Percentiles rank a stretch among this genome's conserved stretches.
Conservation (phyloP, 2,888 invertebrate species). For the Caenorhabditis sinica region DNA sequence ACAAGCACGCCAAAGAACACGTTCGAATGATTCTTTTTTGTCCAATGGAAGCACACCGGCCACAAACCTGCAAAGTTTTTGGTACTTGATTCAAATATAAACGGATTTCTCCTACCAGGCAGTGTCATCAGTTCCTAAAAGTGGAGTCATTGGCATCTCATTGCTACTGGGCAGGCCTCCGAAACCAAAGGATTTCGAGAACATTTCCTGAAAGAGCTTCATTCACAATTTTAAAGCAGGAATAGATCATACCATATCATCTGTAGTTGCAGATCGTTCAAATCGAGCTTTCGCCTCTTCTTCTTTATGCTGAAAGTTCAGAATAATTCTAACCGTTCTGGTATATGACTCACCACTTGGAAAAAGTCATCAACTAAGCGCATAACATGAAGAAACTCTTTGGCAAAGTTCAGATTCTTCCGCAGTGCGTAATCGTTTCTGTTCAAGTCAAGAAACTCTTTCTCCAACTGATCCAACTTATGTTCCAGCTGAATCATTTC, state of each 20-base stretch:
- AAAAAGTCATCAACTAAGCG: conserved; percentile 76
- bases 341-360: conserved; percentile 66
- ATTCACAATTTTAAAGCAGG: background rate
- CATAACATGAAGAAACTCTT: conserved; percentile 69
- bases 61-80: conserved; percentile 90
- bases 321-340: background rate
- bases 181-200: conserved; percentile 65
- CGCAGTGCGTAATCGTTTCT: conserved; percentile 72
- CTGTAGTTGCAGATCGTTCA: conserved; percentile 54
- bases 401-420: conserved; percentile 69
- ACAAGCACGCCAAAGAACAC: conserved; percentile 98
- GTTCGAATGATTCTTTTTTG: conserved; percentile 94
- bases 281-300: conserved; percentile 57
- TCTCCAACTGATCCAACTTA: conserved; percentile 69
- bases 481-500: conserved; percentile 91
- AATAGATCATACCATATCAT: conserved; percentile 37
- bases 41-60: conserved; percentile 96
- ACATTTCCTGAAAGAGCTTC: conserved; percentile 41
- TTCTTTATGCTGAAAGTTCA: conserved; percentile 51
- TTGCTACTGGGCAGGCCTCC: conserved; percentile 43
- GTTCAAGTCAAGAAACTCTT: conserved; percentile 76
- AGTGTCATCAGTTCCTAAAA: conserved; percentile 59
- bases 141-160: conserved; percentile 70
- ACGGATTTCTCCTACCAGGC: conserved; percentile 57
- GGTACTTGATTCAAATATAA: background rate